These are phyloP conservation scores for Chelonia mydas DNA, from an alignment of 2,797 vertebrate species.

Conservation along the genomic window DNA sequence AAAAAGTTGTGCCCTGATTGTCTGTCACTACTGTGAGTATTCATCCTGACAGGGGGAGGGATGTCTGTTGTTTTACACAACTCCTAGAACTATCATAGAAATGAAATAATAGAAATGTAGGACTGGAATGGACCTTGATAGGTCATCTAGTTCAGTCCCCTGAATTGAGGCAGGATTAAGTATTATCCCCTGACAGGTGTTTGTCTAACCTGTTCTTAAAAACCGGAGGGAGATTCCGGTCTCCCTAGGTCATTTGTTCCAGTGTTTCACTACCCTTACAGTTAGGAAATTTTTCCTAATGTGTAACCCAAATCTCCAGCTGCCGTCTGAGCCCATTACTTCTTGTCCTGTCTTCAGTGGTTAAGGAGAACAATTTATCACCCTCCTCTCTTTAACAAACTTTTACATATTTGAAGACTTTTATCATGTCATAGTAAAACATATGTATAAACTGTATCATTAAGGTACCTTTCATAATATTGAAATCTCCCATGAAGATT, in stretches of 20 bases:
- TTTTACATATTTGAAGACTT: too few species aligned
- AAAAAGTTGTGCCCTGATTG: not conserved
- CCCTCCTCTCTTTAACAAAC: too few species aligned
- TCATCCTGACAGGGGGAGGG: not conserved
- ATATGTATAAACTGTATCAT: not conserved
- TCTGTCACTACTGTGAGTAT: not conserved
- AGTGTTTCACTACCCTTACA: not conserved
- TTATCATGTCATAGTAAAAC: not conserved
- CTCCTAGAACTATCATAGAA: not conserved
- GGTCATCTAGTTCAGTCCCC: not conserved
- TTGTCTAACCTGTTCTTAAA: not conserved
- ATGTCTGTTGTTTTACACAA: not conserved
- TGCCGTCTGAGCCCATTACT: not conserved
- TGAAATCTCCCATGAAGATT: not conserved
- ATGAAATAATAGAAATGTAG: not conserved
- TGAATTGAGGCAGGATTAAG: not conserved
- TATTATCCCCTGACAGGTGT: not conserved
- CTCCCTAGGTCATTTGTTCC: not conserved
- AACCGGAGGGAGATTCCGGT: not conserved
- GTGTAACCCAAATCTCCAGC: not conserved
- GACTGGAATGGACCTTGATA: not conserved
- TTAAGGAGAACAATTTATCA: too few species aligned
- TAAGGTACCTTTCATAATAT: not conserved
- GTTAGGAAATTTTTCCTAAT: not conserved
- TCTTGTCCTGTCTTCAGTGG: too few species aligned